Base-by-base conservation (phyloP, 2,888 invertebrate genomes). In the Lasioglossum zephyrum region DNA sequence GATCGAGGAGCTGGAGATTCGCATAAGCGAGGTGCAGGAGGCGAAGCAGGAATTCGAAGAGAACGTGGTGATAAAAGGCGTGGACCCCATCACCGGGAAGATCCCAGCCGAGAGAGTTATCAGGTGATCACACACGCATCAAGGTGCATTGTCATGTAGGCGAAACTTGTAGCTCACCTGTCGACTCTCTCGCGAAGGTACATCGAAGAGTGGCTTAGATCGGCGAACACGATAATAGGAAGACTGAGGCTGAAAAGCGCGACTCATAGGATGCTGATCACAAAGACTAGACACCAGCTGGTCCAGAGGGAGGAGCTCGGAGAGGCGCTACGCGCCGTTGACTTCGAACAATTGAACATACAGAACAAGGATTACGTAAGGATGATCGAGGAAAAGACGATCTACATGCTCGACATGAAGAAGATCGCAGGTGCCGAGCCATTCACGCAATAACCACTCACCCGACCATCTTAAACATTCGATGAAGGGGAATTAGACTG, bases 291-390 rank as follows among this genome's bases (percentile, higher is more conserved):
- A 84, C 95, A 95, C 0, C 96, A 96, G 85, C 95, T 97, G 2
- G 94, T 95, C 49, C 95, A 96, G 9, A 96, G 96, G 86, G 95
- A 95, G 8, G 96, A 97, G 91, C 91, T 97, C 0, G 96, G 96
- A 22, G 96, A 96, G 84, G 96, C 95, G 73, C 93, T 97, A 1
- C 95, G 96, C 77, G 96, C 96, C 0, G 96, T 97, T 0, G 97
- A 97, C 92, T 97, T 97, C 88, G 96, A 97, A 49, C 96, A 97
- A 91, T 90, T 97, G 4, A 95, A 95, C 88, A 97, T 97, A 49
- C 96, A 97, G 89, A 97, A 97, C 90, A 91, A 95, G 4, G 96
- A 96, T 91, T 96, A 96, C 77, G 76, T 95, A 16, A 94, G 95
- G 80, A 92, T 95, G 6, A 96, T 97, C 72, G 96, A 96, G 0